Conservation (phyloP, 2,113 vertebrate species). For the Tupaia chinensis region DNA sequence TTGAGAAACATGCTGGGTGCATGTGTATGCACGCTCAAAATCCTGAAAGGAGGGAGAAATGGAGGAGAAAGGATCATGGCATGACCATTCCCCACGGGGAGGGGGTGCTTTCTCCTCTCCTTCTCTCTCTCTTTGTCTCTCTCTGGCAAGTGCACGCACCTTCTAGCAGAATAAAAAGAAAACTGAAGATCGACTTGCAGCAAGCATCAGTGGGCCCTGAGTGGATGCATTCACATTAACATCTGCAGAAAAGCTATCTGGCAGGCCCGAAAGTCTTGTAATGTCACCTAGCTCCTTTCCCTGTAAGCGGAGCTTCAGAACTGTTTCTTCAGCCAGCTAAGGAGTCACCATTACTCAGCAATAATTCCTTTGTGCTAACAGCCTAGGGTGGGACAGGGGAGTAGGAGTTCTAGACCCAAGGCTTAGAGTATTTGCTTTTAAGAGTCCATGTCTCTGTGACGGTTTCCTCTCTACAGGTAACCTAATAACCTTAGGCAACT, state of each 20-base stretch:
- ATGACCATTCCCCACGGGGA: too few relatives aligned
- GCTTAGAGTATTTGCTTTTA: conserved; percentile 53
- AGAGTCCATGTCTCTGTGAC: not conserved
- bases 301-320: not conserved
- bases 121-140: too few relatives aligned
- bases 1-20: too few relatives aligned
- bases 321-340: not conserved
- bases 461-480: not conserved
- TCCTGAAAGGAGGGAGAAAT: too few relatives aligned
- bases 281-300: conserved; percentile 19
- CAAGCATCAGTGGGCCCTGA: not conserved
- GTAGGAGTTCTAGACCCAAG: not conserved
- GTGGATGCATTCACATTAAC: not conserved
- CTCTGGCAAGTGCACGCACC: too few relatives aligned
- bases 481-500: conserved; percentile 53
- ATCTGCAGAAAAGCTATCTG: not conserved
- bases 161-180: too few relatives aligned
- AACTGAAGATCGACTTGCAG: not conserved
- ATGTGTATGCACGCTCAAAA: too few relatives aligned
- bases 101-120: too few relatives aligned
- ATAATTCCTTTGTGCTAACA: not conserved
- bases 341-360: conserved; percentile 32
- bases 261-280: not conserved
- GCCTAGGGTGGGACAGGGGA: not conserved
- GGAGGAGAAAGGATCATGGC: too few relatives aligned